These are phyloP conservation scores for Orientallactaga bullata DNA, from an alignment of 2,113 vertebrate species.

Conservation along the genomic window DNA sequence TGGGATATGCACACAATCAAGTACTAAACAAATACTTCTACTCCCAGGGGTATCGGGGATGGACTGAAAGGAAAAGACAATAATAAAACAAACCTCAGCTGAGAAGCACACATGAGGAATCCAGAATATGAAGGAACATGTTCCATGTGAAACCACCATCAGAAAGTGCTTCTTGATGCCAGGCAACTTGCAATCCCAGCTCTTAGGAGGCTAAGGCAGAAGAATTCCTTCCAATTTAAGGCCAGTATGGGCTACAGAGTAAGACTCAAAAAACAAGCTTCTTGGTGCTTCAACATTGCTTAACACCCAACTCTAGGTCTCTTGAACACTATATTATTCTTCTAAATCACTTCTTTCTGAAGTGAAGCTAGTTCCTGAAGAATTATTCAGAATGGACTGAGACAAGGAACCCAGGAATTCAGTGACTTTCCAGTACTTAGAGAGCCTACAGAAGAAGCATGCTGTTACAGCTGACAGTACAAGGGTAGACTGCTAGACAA, in stretches of 20 bases:
- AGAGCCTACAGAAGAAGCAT: not conserved
- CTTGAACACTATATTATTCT: not conserved
- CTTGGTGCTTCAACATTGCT: not conserved
- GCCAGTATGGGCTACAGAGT: not conserved
- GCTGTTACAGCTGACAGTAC: not conserved
- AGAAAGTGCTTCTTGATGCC: not conserved
- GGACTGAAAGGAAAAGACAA: not conserved
- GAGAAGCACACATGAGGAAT: not conserved
- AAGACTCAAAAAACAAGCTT: not conserved
- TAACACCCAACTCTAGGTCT: not conserved
- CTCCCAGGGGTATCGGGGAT: not conserved
- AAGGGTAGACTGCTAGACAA: not conserved
- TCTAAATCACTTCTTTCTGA: slow-evolving; percentile 11
- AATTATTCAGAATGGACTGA: not conserved
- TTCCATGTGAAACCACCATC: not conserved
- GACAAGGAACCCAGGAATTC: not conserved
- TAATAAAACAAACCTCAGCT: slow-evolving; percentile 16
- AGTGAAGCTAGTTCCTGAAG: not conserved
- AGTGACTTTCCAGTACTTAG: not conserved
- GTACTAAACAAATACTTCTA: not conserved
- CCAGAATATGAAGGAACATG: not conserved
- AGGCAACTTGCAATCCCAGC: no score
- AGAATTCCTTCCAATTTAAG: not conserved
- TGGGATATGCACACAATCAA: not conserved
- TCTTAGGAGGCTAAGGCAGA: not conserved